phyloP scores from a whole-genome alignment of 2,797 vertebrate species.

The Pantherophis alleghaniensis region DNA sequence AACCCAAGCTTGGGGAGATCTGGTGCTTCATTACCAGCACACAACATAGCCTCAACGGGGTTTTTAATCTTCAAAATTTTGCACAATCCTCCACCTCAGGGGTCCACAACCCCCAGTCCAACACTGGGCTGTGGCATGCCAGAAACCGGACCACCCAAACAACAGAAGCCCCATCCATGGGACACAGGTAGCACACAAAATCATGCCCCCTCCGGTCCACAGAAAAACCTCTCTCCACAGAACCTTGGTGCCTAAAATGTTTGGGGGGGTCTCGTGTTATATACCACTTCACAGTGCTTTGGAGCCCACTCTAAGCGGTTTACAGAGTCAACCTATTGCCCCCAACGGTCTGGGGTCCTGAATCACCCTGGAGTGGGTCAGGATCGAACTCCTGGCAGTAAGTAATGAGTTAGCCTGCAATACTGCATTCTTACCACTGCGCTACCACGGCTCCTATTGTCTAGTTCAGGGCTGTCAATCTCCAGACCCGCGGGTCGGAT shows the following conservation, averaged over 20 bases:
- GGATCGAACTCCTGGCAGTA: neutral
- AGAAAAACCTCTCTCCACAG: no score
- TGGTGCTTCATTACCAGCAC: neutral
- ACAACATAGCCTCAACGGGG: neutral
- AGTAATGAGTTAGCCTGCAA: neutral
- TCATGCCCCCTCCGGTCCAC: no score
- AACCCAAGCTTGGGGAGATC: neutral
- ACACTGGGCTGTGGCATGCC: no score
- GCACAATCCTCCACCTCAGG: neutral
- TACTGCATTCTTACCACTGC: neutral
- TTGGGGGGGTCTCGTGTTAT: neutral
- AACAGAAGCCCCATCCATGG: no score
- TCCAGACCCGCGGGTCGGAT: no score
- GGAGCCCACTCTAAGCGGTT: neutral
- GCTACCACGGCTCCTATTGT: neutral
- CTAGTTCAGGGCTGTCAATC: neutral
- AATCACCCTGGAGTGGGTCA: neutral
- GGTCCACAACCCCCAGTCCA: no score
- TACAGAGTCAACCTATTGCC: neutral
- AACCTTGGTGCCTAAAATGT: no score
- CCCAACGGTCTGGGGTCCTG: neutral
- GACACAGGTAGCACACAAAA: no score
- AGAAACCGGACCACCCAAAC: no score
- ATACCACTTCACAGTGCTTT: neutral
- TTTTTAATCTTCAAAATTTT: conserved; percentile 15